Evolutionary conservation across 2,113 vertebrate species (phyloP).

Genomic region (Leucopsar rothschildi): DNA sequence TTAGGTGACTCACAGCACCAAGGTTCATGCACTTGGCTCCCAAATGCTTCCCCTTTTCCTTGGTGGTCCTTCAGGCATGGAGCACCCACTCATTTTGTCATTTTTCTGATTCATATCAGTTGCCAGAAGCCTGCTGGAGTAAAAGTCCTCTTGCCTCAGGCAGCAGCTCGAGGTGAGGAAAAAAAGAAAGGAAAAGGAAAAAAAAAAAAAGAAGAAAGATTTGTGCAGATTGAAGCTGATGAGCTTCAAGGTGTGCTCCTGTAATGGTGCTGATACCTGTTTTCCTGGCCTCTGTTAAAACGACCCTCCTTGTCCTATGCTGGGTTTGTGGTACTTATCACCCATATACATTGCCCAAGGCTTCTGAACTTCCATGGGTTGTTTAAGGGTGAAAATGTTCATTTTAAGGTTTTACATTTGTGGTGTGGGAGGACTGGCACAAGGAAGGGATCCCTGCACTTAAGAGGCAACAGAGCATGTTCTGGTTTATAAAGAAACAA

Average conservation of each 20-base stretch:
- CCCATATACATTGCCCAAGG: accelerated
- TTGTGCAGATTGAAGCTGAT: background rate
- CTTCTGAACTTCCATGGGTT: background rate
- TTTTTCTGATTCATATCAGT: background rate
- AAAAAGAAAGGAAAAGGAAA: background rate
- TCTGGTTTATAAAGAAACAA: background rate
- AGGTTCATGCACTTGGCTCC: constrained; percentile 6
- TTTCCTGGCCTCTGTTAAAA: background rate
- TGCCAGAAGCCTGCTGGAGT: background rate
- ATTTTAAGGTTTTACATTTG: background rate
- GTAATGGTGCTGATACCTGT: background rate
- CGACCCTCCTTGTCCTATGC: background rate
- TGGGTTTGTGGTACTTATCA: background rate
- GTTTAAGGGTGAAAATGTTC: background rate
- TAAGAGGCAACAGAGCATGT: background rate
- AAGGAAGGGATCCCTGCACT: background rate
- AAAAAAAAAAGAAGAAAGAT: background rate
- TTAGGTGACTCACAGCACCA: constrained; percentile 49
- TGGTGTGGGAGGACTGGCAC: background rate
- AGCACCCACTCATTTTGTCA: background rate
- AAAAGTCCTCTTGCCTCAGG: background rate
- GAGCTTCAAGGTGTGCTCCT: background rate
- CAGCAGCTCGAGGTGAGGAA: background rate
- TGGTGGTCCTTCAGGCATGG: background rate
- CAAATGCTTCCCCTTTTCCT: background rate